phyloP scores from a whole-genome alignment of 2,113 vertebrate species.

The Corythoichthys intestinalis region DNA sequence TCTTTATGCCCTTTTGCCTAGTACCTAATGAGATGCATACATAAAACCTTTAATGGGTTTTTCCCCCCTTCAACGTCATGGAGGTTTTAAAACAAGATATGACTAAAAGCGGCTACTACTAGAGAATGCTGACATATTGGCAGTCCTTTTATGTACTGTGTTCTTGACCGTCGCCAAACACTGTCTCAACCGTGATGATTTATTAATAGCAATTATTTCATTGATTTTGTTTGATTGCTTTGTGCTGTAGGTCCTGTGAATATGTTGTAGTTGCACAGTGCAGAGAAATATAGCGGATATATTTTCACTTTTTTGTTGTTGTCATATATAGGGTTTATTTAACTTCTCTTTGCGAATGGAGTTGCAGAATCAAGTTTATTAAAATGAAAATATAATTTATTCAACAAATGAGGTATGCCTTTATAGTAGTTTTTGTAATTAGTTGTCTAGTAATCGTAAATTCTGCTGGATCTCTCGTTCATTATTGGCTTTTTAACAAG shows the following conservation, averaged over 20 bases:
- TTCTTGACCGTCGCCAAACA: slow-evolving; percentile 65
- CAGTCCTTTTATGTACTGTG: slow-evolving; percentile 3
- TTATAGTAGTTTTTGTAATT: too few relatives aligned
- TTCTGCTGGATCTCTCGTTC: too few relatives aligned
- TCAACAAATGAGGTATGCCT: too few relatives aligned
- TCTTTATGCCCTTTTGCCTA: slow-evolving; percentile 35
- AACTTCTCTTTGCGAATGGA: not conserved
- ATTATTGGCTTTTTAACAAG: too few relatives aligned
- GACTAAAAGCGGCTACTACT: not conserved
- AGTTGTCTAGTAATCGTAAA: too few relatives aligned
- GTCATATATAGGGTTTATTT: not conserved
- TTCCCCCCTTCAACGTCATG: slow-evolving; percentile 23
- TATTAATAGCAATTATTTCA: slow-evolving; percentile 66
- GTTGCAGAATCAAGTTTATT: not conserved
- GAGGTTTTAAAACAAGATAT: slow-evolving; percentile 18
- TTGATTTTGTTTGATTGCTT: slow-evolving; percentile 64
- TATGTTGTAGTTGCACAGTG: not conserved
- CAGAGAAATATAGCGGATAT: not conserved
- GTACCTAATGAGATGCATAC: slow-evolving; percentile 28
- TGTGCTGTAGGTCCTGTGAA: slow-evolving; percentile 32
- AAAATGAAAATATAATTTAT: too few relatives aligned
- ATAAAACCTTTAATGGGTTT: slow-evolving; percentile 28
- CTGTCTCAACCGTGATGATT: slow-evolving; percentile 61
- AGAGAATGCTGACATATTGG: not conserved
- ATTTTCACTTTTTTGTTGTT: not conserved